A percentile compares a stretch with the other conserved stretches of the same genome.
phyloP scores from a whole-genome alignment of 2,888 invertebrate genomes.

The Rugalucina vietnamica region DNA sequence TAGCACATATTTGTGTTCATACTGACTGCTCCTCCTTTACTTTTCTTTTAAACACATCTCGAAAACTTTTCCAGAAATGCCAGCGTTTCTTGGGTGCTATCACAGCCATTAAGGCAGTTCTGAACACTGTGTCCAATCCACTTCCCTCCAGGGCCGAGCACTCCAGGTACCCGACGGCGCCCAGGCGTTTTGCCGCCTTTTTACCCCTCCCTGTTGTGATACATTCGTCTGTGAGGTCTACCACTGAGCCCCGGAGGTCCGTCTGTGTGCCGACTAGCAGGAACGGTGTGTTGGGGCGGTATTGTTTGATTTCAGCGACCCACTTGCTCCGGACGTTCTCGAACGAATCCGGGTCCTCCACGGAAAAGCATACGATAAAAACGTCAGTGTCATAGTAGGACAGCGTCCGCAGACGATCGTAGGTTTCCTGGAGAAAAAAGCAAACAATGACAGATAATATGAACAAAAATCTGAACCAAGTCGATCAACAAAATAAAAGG shows the following conservation, averaged over 20 bases:
- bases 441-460: too few relatives aligned
- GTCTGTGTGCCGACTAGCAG: conserved; percentile 78
- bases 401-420: conserved; percentile 76
- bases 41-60: conserved; percentile 43
- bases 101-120: conserved; percentile 62
- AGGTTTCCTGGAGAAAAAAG: conserved; percentile 73
- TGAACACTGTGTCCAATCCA: conserved; percentile 70
- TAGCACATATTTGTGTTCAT: too few relatives aligned
- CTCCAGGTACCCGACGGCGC: conserved; percentile 61
- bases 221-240: conserved; percentile 56
- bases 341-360: conserved; percentile 73
- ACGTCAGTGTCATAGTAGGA: conserved; percentile 78
- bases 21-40: background rate
- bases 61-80: conserved; percentile 69
- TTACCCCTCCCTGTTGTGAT: conserved; percentile 56
- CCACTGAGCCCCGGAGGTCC: conserved; percentile 68
- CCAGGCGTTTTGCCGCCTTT: conserved; percentile 54
- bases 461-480: too few relatives aligned
- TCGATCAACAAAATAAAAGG: too few relatives aligned
- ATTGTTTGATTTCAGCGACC: conserved; percentile 76
- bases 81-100: conserved; percentile 67
- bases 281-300: conserved; percentile 74
- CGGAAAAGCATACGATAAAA: conserved; percentile 78
- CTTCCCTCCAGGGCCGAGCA: conserved; percentile 64
- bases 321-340: conserved; percentile 75